Conservation (phyloP, 2,888 invertebrate genomes). For the Octonoba sinensis region DNA sequence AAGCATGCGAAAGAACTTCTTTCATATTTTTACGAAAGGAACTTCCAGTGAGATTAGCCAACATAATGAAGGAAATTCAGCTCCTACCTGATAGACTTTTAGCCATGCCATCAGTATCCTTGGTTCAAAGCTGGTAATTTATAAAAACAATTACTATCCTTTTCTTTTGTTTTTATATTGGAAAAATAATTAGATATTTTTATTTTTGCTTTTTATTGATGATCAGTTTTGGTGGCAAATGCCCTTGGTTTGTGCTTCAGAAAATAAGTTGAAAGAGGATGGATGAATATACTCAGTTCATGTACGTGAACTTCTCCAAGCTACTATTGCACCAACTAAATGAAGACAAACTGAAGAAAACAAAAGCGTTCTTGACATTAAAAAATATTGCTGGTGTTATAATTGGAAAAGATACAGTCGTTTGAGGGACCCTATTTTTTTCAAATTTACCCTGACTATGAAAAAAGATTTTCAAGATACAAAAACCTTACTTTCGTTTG, state of each 20-base stretch:
- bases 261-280: too few relatives aligned
- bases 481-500: too few relatives aligned
- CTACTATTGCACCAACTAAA: too few relatives aligned
- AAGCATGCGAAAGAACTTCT: conserved; percentile 74
- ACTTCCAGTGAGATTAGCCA: conserved; percentile 95
- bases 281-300: too few relatives aligned
- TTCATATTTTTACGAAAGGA: conserved; percentile 95
- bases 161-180: neutral
- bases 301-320: too few relatives aligned
- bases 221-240: neutral
- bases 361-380: too few relatives aligned
- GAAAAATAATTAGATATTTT: neutral
- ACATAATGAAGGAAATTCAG: conserved; percentile 99
- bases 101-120: conserved; percentile 90
- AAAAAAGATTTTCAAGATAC: too few relatives aligned
- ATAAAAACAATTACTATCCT: neutral
- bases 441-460: too few relatives aligned
- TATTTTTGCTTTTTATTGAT: neutral
- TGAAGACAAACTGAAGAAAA: too few relatives aligned
- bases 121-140: conserved; percentile 86
- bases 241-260: neutral
- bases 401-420: too few relatives aligned
- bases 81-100: conserved; percentile 92
- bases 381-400: too few relatives aligned
- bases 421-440: too few relatives aligned